Percentiles rank a stretch among this genome's conserved stretches.
Conservation (phyloP, 2,113 vertebrate genomes). For the Cervus canadensis region DNA sequence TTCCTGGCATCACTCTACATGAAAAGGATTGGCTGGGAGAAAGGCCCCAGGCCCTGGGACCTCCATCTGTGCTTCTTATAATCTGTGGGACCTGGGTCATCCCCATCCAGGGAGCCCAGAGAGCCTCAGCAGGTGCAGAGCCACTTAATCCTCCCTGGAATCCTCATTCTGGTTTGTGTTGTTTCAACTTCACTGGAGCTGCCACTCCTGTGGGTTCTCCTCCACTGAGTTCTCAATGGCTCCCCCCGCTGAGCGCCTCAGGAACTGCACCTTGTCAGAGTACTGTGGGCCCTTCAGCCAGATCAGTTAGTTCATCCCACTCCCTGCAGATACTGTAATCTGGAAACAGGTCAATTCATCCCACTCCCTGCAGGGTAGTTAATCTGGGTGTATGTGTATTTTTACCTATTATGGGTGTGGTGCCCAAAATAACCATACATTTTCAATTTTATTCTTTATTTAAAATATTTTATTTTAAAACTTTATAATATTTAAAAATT, state of each 20-base stretch:
- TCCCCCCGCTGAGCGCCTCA: slow-evolving; percentile 1
- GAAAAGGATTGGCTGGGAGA: background rate
- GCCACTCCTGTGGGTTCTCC: background rate
- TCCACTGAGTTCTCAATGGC: background rate
- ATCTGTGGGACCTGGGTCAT: background rate
- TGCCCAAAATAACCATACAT: background rate
- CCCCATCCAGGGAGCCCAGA: background rate
- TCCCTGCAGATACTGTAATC: background rate
- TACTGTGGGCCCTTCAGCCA: background rate
- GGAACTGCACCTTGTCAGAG: background rate
- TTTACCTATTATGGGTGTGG: background rate
- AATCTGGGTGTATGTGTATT: background rate
- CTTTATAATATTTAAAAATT: background rate
- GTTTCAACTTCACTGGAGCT: background rate
- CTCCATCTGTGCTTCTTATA: background rate
- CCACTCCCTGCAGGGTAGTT: background rate
- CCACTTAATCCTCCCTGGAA: accelerated
- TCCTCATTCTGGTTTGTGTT: background rate
- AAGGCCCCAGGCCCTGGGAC: background rate
- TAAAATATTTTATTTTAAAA: background rate
- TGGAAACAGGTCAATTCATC: background rate
- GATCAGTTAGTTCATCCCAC: background rate
- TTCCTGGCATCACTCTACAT: background rate
- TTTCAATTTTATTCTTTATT: background rate
- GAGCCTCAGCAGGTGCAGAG: background rate